Evolutionary conservation across 2,797 vertebrate species (phyloP).

Genomic region (Alosa sapidissima): DNA sequence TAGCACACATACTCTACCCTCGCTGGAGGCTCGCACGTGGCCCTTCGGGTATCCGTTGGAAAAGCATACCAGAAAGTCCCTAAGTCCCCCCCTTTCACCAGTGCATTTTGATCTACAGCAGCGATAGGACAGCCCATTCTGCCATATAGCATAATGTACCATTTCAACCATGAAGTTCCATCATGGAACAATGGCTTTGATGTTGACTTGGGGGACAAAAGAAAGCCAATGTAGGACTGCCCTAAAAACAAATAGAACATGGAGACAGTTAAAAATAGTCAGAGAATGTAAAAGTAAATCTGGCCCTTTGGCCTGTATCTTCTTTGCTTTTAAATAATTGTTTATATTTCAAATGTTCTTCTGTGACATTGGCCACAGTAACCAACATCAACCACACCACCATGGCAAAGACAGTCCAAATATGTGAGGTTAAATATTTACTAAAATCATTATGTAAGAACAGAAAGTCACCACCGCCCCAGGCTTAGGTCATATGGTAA

Average conservation of each 20-base stretch:
- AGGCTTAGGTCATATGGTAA: neutral
- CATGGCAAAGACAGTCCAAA: neutral
- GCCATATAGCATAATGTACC: neutral
- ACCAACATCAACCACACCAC: neutral
- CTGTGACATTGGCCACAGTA: neutral
- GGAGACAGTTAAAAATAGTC: neutral
- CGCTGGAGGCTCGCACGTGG: neutral
- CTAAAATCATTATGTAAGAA: constrained; percentile 6
- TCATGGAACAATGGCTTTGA: neutral
- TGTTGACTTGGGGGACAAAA: neutral
- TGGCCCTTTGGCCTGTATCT: neutral
- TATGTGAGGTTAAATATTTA: constrained; percentile 3
- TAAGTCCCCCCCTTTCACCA: neutral
- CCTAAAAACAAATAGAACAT: neutral
- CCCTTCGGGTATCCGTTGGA: neutral
- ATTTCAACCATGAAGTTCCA: neutral
- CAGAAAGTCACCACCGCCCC: neutral
- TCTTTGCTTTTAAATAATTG: neutral
- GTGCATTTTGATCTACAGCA: neutral
- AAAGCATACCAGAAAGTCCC: neutral
- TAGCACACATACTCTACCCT: neutral
- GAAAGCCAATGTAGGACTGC: neutral
- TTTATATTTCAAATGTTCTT: neutral
- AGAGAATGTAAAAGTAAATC: neutral
- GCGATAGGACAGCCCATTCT: neutral